Base-by-base conservation (phyloP, 2,888 invertebrate genomes). In the Eupithecia tripunctaria region DNA sequence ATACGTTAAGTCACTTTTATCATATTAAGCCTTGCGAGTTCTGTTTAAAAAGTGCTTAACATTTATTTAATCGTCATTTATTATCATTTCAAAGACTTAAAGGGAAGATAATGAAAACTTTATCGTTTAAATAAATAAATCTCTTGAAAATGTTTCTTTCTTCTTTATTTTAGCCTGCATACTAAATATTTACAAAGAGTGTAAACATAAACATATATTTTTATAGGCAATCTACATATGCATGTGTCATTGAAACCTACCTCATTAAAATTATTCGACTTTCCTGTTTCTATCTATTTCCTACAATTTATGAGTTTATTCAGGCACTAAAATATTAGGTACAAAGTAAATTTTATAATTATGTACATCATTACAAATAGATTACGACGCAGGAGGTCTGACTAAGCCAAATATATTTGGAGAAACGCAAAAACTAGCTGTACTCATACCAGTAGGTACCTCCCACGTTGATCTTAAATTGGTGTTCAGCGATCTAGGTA, bases 341-440 rank as follows among this genome's bases (percentile, higher is more conserved):
- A n/a, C n/a, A n/a, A n/a, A n/a, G n/a, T n/a, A n/a, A n/a, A n/a
- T n/a, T n/a, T n/a, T n/a, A n/a, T n/a, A n/a, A n/a, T n/a, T n/a
- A n/a, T n/a, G n/a, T n/a, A n/a, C n/a, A n/a, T n/a, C n/a, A n/a
- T 10, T 41, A 5, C 14, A 32, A 59, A n/a, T 68, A 67, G 67
- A 82, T 80, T 76, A 76, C 90, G 74, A 89, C 89, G 91, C 92
- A 89, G 92, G 92, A 90, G 93, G 91, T 88, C 89, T 88, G 85
- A 88, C 81, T 87, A 87, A 87, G 82, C 82, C 82, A 81, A 84
- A 83, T 87, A 86, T 86, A 88, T 90, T 89, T 86, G 86, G 82
- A 80, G 76, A 82, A 76, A 81, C 80, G 79, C 82, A 85, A 86
- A 88, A 89, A 86, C 84, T 80, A 78, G 79, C 79, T 78, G 80